Evolutionary conservation across 2,888 invertebrate genomes (phyloP).

Genomic region (Philereme vetulata): DNA sequence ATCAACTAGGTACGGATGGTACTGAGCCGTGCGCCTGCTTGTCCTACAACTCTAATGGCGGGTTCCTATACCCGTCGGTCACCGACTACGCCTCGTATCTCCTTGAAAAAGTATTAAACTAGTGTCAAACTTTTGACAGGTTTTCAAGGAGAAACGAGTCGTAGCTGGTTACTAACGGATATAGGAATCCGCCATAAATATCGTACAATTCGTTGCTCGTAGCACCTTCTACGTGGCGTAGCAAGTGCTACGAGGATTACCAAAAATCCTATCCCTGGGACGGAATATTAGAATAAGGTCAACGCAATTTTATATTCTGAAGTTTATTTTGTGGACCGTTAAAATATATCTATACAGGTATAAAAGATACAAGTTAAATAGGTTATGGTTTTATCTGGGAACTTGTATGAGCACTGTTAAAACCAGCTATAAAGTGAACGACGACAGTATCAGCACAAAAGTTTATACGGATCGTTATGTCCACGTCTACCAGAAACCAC

Average conservation of each 20-base stretch:
- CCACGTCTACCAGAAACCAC: conserved; percentile 16
- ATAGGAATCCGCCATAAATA: no score
- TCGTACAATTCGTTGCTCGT: no score
- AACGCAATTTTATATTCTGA: background rate
- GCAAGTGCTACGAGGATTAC: background rate
- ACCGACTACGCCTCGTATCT: no score
- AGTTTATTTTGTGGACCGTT: background rate
- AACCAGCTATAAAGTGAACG: conserved; percentile 21
- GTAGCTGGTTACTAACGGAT: no score
- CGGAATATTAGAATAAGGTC: background rate
- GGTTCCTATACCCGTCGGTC: no score
- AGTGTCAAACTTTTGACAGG: no score
- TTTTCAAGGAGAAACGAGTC: no score
- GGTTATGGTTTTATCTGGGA: conserved; percentile 8
- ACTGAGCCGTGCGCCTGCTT: no score
- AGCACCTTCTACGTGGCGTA: background rate
- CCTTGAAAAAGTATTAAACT: no score
- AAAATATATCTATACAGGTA: background rate
- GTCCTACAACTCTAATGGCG: no score
- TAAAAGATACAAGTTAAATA: no score
- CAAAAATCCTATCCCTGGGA: background rate
- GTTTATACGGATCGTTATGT: conserved; percentile 19
- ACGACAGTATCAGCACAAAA: conserved; percentile 22
- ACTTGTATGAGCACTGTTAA: conserved; percentile 23
- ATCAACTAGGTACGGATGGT: no score